Conservation (phyloP, 2,888 invertebrate genomes). For the Rhaphigaster nebulosa region DNA sequence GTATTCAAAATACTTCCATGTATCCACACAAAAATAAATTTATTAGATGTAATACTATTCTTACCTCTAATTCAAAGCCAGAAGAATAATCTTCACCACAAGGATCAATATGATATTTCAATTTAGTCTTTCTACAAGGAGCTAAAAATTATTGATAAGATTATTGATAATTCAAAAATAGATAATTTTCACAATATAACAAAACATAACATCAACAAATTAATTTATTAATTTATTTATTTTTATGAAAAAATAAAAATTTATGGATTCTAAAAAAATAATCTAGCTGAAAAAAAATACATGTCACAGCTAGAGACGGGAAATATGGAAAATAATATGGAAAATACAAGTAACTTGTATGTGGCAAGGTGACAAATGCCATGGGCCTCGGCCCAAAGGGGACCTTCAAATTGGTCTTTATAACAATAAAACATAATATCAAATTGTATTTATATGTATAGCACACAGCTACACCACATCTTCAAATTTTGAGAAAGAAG, state of each 20-base stretch:
- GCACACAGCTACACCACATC: too few species aligned
- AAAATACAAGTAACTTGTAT: too few species aligned
- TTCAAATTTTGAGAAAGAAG: too few species aligned
- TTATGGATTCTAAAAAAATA: background rate
- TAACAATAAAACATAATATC: too few species aligned
- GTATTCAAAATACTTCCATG: background rate
- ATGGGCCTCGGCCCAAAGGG: too few species aligned
- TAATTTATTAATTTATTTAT: too few species aligned
- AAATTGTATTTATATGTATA: too few species aligned
- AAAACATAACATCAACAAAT: background rate
- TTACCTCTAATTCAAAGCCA: slow-evolving; percentile 52
- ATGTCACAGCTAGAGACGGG: too few species aligned
- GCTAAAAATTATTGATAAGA: slow-evolving; percentile 1
- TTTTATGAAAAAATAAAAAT: background rate
- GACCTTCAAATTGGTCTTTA: too few species aligned
- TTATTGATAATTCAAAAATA: background rate
- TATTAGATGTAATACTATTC: background rate
- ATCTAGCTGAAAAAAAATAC: background rate
- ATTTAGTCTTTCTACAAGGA: slow-evolving; percentile 12
- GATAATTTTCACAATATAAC: background rate
- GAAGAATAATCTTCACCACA: slow-evolving; percentile 45
- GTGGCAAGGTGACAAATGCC: too few species aligned
- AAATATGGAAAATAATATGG: too few species aligned
- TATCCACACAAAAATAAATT: background rate
- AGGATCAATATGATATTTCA: slow-evolving; percentile 20